Conservation (phyloP, 2,888 invertebrate genomes). For the Rhamphomyia laevipes region DNA sequence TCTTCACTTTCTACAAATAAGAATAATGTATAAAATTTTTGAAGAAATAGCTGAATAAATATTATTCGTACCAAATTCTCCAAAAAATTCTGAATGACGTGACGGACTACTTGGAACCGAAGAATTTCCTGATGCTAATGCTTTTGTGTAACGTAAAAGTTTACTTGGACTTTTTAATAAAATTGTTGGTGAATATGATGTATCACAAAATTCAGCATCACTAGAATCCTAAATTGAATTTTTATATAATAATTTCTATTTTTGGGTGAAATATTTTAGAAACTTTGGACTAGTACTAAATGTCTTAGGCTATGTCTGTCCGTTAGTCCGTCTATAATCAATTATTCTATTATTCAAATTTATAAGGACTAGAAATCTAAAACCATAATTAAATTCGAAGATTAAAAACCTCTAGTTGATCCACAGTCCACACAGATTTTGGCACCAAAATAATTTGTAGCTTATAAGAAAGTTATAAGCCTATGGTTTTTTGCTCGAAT, state of each 20-base stretch:
- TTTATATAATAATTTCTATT: neutral
- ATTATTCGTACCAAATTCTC: slow-evolving; percentile 45
- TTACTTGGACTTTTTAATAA: slow-evolving; percentile 35
- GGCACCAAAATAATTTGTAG: too few species aligned
- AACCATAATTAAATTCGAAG: too few species aligned
- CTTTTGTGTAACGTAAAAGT: slow-evolving; percentile 28
- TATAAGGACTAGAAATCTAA: too few species aligned
- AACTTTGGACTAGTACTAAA: neutral
- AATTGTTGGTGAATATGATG: slow-evolving; percentile 35
- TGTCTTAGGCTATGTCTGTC: too few species aligned
- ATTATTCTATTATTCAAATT: too few species aligned
- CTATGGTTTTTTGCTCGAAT: too few species aligned
- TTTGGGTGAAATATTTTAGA: neutral
- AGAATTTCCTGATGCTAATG: slow-evolving; percentile 34
- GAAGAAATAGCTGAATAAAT: neutral
- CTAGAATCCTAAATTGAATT: slow-evolving; percentile 26
- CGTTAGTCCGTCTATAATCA: too few species aligned
- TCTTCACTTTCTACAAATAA: slow-evolving; percentile 34
- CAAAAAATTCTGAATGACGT: slow-evolving; percentile 52
- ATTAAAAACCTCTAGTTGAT: too few species aligned
- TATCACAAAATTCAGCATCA: slow-evolving; percentile 31
- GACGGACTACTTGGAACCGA: slow-evolving; percentile 61
- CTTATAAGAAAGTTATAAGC: too few species aligned
- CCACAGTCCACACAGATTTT: too few species aligned
- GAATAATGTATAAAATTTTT: neutral